Conservation (phyloP, 2,113 vertebrate genomes). For the Halichoerus grypus region DNA sequence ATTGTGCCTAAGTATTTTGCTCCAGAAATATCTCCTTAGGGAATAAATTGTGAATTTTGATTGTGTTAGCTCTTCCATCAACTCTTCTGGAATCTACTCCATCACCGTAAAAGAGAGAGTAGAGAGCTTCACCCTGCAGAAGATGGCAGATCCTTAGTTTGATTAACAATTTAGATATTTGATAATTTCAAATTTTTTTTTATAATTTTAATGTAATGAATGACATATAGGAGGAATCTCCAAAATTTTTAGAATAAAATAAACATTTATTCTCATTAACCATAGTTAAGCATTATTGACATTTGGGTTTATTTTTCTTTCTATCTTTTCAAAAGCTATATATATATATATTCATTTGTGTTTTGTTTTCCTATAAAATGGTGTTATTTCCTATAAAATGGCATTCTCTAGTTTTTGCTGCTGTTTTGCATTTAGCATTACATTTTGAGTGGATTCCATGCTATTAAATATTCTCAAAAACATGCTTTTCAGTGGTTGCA, state of each 20-base stretch:
- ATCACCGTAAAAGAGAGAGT: conserved; percentile 54
- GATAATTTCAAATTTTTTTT: neutral
- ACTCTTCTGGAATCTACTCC: conserved; percentile 57
- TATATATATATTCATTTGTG: neutral
- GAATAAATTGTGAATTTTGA: conserved; percentile 4
- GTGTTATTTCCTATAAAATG: conserved; percentile 7
- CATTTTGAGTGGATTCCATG: neutral
- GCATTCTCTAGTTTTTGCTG: neutral
- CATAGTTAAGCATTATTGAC: neutral
- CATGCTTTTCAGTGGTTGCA: neutral
- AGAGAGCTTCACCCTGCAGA: neutral
- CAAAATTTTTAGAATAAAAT: neutral
- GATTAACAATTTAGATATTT: neutral
- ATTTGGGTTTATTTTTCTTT: neutral
- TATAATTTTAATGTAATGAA: neutral
- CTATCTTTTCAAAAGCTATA: neutral
- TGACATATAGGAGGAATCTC: neutral
- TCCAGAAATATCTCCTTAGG: conserved; percentile 70
- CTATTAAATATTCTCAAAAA: conserved; percentile 26
- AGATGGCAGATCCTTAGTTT: conserved; percentile 62
- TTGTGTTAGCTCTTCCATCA: neutral
- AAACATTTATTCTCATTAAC: neutral
- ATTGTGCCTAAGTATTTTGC: conserved; percentile 70
- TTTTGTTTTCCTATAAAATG: neutral
- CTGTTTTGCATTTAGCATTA: neutral